A percentile compares a stretch with the other conserved stretches of the same genome.
Conservation (phyloP, 2,888 invertebrate species). For the Drosophila merina region DNA sequence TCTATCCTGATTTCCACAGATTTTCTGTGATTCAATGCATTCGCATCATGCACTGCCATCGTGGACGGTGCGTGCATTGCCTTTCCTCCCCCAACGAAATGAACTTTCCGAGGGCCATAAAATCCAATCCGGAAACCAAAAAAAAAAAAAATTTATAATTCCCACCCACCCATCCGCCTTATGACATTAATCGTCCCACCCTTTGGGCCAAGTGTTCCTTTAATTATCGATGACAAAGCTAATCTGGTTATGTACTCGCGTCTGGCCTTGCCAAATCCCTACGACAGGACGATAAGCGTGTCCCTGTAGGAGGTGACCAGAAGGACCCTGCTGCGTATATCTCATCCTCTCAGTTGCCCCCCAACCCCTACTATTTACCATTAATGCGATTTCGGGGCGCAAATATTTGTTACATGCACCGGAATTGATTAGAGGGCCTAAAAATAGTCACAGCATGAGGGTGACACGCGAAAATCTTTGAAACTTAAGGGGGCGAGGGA, state of each 20-base stretch:
- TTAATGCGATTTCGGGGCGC: constrained; percentile 29
- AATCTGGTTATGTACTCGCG: constrained; percentile 29
- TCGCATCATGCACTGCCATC: constrained; percentile 40
- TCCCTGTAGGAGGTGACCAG: constrained; percentile 17
- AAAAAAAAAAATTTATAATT: constrained; percentile 28
- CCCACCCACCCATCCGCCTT: constrained; percentile 9
- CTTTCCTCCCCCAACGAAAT: constrained; percentile 11
- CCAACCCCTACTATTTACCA: background rate
- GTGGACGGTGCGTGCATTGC: constrained; percentile 49
- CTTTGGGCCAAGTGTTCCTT: background rate
- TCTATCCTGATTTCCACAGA: constrained; percentile 5
- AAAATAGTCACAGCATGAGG: constrained; percentile 45
- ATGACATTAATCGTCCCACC: background rate
- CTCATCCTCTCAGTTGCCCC: background rate
- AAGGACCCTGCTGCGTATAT: constrained; percentile 1
- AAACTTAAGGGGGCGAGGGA: background rate
- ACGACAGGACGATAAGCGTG: constrained; percentile 48
- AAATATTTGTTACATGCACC: constrained; percentile 50
- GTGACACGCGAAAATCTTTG: constrained; percentile 27
- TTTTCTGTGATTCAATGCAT: constrained; percentile 25
- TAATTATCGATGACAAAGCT: constrained; percentile 38
- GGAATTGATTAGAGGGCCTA: constrained; percentile 53
- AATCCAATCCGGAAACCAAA: constrained; percentile 18
- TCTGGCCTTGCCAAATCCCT: constrained; percentile 40
- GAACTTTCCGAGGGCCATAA: constrained; percentile 30